Evolutionary conservation across 2,888 invertebrate species (phyloP).

Genomic region (Drosophila lutescens): DNA sequence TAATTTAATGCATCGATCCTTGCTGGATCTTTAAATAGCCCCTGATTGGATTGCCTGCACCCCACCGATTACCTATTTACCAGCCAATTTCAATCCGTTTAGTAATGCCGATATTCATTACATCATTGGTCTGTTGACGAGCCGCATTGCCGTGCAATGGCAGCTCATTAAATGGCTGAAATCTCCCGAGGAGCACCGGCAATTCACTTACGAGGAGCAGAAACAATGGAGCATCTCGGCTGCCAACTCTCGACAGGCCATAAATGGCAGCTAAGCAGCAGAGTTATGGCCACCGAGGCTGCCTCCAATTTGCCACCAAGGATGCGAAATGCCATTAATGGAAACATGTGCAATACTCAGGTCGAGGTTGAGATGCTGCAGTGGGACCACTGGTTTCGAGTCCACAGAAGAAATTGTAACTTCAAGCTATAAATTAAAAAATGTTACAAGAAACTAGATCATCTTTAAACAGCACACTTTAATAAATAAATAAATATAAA

Average conservation of each 20-base stretch:
- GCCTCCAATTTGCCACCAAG: conserved; percentile 78
- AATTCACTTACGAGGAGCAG: conserved; percentile 38
- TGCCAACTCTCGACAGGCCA: conserved; percentile 42
- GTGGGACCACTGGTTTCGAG: conserved; percentile 5
- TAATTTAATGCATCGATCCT: conserved; percentile 15
- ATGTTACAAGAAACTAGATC: background rate
- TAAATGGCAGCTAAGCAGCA: conserved; percentile 67
- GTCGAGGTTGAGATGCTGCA: conserved; percentile 44
- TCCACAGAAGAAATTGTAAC: conserved; percentile 12
- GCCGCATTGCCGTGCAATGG: conserved; percentile 23
- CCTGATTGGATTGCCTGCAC: conserved; percentile 4
- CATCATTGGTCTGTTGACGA: conserved; percentile 7
- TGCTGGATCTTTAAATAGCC: conserved; percentile 5
- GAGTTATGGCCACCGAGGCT: conserved; percentile 52
- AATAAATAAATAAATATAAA: no score
- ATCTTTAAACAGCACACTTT: no score
- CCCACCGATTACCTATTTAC: conserved; percentile 24
- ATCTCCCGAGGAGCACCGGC: conserved; percentile 19
- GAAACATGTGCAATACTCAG: conserved; percentile 68
- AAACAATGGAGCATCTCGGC: conserved; percentile 50
- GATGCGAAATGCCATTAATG: conserved; percentile 76
- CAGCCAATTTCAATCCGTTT: conserved; percentile 24
- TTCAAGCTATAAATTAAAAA: background rate
- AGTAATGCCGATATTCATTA: conserved; percentile 15
- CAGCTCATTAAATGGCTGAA: conserved; percentile 46